A percentile compares a stretch with the other conserved stretches of the same genome.
phyloP scores from a whole-genome alignment of 1,140 invertebrate species.

The Mercenaria mercenaria region DNA sequence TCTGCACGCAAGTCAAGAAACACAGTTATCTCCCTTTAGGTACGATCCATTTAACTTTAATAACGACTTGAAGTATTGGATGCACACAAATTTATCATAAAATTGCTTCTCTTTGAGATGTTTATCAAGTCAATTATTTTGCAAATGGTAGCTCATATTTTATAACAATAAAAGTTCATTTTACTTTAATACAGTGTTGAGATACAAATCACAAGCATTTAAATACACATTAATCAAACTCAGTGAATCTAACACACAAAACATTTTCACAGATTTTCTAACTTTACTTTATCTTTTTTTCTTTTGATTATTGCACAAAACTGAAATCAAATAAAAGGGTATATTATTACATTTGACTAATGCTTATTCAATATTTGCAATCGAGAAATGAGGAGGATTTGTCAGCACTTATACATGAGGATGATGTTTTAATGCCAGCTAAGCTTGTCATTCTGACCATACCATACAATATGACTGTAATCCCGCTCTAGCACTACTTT shows the following conservation, averaged over 20 bases:
- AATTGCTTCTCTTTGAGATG: slow-evolving; percentile 3
- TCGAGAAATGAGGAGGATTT: no score
- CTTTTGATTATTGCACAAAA: not conserved
- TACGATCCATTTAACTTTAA: not conserved
- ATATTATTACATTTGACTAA: no score
- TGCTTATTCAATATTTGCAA: no score
- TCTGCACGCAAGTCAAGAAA: no score
- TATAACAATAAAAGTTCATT: slow-evolving; percentile 4
- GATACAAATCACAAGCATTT: slow-evolving; percentile 9
- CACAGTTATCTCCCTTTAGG: not conserved
- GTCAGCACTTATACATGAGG: no score
- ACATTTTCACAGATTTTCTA: not conserved
- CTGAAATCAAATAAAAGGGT: not conserved
- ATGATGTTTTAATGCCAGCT: no score
- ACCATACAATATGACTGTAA: no score
- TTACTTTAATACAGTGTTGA: not conserved
- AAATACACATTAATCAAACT: slow-evolving; percentile 16
- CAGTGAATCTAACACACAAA: not conserved
- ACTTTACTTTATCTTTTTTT: not conserved
- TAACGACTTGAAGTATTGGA: slow-evolving; percentile 7
- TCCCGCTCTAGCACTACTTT: no score
- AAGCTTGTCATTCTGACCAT: no score
- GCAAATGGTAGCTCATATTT: not conserved
- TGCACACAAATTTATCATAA: slow-evolving; percentile 46
- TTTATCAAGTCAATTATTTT: not conserved